A percentile compares a stretch with the other conserved stretches of the same genome.
Conservation (phyloP, 1,140 invertebrate genomes). For the Neodiprion virginianus region DNA sequence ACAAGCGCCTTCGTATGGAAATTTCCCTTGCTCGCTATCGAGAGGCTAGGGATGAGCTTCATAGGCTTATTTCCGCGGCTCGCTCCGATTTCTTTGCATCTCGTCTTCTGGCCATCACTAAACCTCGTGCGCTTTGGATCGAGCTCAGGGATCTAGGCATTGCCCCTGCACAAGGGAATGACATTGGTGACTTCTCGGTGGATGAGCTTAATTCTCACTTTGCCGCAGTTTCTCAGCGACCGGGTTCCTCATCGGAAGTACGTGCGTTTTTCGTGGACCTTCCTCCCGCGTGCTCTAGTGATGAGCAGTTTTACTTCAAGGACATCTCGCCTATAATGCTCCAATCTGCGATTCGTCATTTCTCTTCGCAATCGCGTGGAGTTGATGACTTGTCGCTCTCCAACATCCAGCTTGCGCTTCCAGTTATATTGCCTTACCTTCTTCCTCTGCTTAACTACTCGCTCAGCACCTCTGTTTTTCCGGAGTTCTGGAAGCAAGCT, state of each 20-base stretch:
- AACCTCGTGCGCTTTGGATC: neutral
- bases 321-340: neutral
- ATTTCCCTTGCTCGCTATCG: neutral
- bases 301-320: neutral
- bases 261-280: neutral
- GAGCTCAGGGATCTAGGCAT: neutral
- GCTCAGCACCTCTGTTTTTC: too few species aligned
- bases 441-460: too few species aligned
- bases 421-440: too few species aligned
- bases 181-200: neutral
- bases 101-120: neutral
- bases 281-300: too few species aligned
- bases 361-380: neutral
- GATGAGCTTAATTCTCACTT: too few species aligned
- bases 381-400: neutral
- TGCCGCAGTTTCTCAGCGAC: too few species aligned
- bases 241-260: neutral
- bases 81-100: too few species aligned
- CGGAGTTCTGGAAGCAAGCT: too few species aligned
- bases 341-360: neutral
- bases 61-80: neutral
- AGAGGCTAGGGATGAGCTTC: neutral
- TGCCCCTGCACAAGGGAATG: neutral
- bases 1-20: neutral
- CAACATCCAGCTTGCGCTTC: too few species aligned